A percentile compares a stretch with the other conserved stretches of the same genome.
Conservation (phyloP, 2,113 vertebrate genomes). For the Solea solea region DNA sequence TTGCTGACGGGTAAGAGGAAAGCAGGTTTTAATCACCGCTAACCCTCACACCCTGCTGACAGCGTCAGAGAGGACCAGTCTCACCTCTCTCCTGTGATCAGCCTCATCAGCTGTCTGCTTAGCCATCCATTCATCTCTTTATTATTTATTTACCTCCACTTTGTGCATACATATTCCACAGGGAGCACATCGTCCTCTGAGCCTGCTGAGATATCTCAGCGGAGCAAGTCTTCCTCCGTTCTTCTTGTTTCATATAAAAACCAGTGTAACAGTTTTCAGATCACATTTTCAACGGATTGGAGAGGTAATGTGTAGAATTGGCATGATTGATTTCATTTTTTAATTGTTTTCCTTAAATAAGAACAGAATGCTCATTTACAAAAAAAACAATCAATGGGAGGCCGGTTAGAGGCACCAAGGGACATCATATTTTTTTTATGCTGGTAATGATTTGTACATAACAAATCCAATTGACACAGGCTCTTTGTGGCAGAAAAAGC, state of each 20-base stretch:
- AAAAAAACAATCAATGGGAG: conserved; percentile 50
- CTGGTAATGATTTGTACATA: conserved; percentile 38
- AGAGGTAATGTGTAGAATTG: conserved; percentile 21
- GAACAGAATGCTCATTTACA: conserved; percentile 34
- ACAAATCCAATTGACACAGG: conserved; percentile 50
- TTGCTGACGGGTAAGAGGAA: conserved; percentile 71
- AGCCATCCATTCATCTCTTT: conserved; percentile 70
- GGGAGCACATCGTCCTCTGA: conserved; percentile 56
- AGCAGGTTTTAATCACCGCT: conserved; percentile 76
- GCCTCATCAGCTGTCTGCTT: conserved; percentile 73
- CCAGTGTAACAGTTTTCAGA: conserved; percentile 32
- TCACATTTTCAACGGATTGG: background rate
- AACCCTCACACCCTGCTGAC: conserved; percentile 75
- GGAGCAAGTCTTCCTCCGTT: conserved; percentile 38
- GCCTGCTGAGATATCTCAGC: conserved; percentile 33
- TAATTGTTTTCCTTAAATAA: conserved; percentile 27
- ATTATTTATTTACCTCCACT: conserved; percentile 74
- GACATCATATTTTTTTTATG: conserved; percentile 23
- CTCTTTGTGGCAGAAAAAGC: conserved; percentile 20
- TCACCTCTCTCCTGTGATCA: conserved; percentile 68
- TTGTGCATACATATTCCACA: conserved; percentile 62
- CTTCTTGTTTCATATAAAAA: conserved; percentile 45
- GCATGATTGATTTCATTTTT: conserved; percentile 44
- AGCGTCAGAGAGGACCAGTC: conserved; percentile 60
- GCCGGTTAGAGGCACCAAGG: conserved; percentile 35